These are phyloP conservation scores for Mesorhabditis spiculigera DNA, from an alignment of 2,888 invertebrate species.

Conservation along the genomic window DNA sequence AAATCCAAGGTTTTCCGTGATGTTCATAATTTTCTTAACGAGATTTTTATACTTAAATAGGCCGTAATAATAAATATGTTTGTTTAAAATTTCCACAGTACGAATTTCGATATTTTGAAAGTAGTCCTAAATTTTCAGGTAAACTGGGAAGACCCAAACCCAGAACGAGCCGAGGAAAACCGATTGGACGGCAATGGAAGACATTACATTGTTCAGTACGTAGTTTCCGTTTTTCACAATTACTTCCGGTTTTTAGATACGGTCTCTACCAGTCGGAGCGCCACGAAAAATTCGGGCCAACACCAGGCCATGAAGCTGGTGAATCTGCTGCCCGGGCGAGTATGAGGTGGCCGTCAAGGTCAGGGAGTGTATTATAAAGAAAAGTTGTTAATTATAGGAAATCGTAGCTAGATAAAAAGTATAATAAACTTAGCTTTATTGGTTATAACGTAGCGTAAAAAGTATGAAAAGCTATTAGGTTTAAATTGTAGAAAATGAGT, in stretches of 20 bases:
- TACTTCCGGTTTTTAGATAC: constrained; percentile 22
- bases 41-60: too few species aligned
- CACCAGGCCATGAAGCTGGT: constrained; percentile 30
- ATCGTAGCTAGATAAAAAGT: too few species aligned
- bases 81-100: too few species aligned
- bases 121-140: constrained; percentile 15
- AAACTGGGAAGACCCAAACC: constrained; percentile 51
- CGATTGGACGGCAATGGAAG: constrained; percentile 9
- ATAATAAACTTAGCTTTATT: too few species aligned
- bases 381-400: too few species aligned
- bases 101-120: not conserved
- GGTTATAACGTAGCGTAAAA: too few species aligned
- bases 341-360: constrained; percentile 47
- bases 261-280: constrained; percentile 33
- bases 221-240: constrained; percentile 1
- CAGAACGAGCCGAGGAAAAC: constrained; percentile 28
- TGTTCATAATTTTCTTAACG: too few species aligned
- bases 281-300: constrained; percentile 38
- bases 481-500: too few species aligned
- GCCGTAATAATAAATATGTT: too few species aligned
- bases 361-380: not conserved
- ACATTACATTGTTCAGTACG: constrained; percentile 50
- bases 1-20: too few species aligned
- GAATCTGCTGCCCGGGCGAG: constrained; percentile 18
- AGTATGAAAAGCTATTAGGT: too few species aligned